These are phyloP conservation scores for Stenodera caucasica DNA, from an alignment of 2,888 invertebrate genomes.

Conservation along the genomic window DNA sequence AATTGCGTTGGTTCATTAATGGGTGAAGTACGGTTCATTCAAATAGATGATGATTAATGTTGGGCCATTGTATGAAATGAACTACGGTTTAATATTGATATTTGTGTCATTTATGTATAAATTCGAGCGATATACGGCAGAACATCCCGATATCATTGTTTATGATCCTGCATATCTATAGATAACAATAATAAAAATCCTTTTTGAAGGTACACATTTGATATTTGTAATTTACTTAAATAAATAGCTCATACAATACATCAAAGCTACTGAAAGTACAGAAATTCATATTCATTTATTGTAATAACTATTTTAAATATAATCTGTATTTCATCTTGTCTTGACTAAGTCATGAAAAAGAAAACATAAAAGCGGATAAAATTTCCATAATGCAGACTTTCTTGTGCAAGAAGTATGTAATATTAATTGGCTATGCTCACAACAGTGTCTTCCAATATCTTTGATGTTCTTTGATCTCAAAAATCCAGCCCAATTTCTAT, in stretches of 20 bases:
- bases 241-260: too few relatives aligned
- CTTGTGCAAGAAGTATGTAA: conserved; percentile 10
- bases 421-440: conserved; percentile 8
- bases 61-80: background rate
- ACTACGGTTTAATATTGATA: background rate
- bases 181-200: background rate
- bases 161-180: background rate
- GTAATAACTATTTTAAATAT: background rate
- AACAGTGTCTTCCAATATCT: background rate
- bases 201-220: too few relatives aligned
- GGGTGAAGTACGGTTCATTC: background rate
- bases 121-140: background rate
- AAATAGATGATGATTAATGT: background rate
- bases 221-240: conserved; percentile 21
- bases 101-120: background rate
- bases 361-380: background rate
- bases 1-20: background rate
- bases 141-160: background rate
- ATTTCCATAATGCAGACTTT: conserved; percentile 4
- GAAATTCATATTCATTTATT: background rate
- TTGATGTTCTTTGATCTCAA: background rate
- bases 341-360: background rate
- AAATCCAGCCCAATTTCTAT: background rate
- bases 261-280: too few relatives aligned
- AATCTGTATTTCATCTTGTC: background rate